Evolutionary conservation across 2,797 vertebrate species (phyloP), one percentile per base, ranked within the genome.

Genomic region (Aulostomus chinensis): DNA sequence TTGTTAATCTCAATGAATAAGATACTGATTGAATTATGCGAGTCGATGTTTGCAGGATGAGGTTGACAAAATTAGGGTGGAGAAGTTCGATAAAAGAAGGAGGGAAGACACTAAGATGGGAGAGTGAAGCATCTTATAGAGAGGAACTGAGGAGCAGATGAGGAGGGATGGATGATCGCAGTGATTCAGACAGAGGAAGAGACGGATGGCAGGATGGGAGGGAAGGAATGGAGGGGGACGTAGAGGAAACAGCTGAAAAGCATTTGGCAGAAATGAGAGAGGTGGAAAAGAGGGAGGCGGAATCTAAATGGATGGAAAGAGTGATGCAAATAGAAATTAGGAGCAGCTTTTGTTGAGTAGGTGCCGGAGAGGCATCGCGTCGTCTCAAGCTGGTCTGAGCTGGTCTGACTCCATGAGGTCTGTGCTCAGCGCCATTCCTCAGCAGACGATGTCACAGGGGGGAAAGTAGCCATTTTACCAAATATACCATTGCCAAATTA

Each of bases 321-420:
- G 56, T 15, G 7, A 14, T 33, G 48, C 22, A 14, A 42, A 13
- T 25, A n/a, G 53, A 61, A 63, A 64, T 41, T 52, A 72, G 57
- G 56, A 31, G 35, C 16, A 34, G 58, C 55, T 58, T 52, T 3
- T 38, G 42, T 26, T 3, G 4, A 53, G 48, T 9, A 59, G 40
- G n/a, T n/a, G n/a, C n/a, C n/a, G n/a, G n/a, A n/a, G n/a, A n/a
- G n/a, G n/a, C n/a, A n/a, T n/a, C n/a, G n/a, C n/a, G n/a, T n/a
- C n/a, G n/a, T n/a, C n/a, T n/a, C n/a, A n/a, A n/a, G n/a, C n/a
- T n/a, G n/a, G n/a, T n/a, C n/a, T n/a, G n/a, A n/a, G n/a, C n/a
- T n/a, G n/a, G n/a, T n/a, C n/a, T n/a, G n/a, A n/a, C n/a, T n/a
- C n/a, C n/a, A n/a, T n/a, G n/a, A n/a, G n/a, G n/a, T n/a, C n/a